phyloP scores from a whole-genome alignment of 92 coral and sea anemone genomes.

The Nematostella vectensis region DNA sequence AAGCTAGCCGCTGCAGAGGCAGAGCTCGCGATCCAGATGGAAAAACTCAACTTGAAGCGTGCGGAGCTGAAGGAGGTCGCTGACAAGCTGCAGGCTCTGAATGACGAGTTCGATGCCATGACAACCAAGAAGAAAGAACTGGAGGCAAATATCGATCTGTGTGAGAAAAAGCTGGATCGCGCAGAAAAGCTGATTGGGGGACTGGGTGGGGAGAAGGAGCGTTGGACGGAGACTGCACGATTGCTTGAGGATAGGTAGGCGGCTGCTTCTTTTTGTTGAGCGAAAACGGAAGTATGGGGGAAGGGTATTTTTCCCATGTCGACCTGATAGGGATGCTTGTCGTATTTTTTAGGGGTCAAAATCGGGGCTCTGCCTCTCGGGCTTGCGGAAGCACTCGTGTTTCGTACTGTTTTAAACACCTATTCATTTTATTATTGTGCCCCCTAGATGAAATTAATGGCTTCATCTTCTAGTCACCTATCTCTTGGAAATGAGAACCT shows the following conservation, averaged over 20 bases:
- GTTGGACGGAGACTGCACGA: conserved; percentile 98
- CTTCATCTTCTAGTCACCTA: too few relatives aligned
- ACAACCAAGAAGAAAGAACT: conserved; percentile 92
- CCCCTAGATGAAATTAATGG: too few relatives aligned
- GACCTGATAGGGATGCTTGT: too few relatives aligned
- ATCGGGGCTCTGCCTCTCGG: too few relatives aligned
- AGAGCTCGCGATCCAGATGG: conserved; percentile 95
- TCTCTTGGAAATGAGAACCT: too few relatives aligned
- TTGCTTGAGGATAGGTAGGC: conserved; percentile 75
- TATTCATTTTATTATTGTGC: too few relatives aligned
- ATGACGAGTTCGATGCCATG: conserved; percentile 94
- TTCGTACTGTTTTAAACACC: too few relatives aligned
- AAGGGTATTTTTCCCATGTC: too few relatives aligned
- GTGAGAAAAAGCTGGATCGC: conserved; percentile 93
- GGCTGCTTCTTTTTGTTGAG: too few relatives aligned
- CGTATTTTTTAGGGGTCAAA: too few relatives aligned
- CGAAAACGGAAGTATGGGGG: too few relatives aligned
- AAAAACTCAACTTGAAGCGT: conserved; percentile 86
- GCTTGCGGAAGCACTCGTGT: too few relatives aligned
- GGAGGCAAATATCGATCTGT: conserved; percentile 84
- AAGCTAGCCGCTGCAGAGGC: conserved; percentile 95
- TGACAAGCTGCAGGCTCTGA: conserved; percentile 96
- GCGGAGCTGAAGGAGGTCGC: conserved; percentile 96
- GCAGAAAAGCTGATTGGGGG: conserved; percentile 99
- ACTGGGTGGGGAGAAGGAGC: conserved; percentile 97